Percentiles rank a stretch among this genome's conserved stretches.
Conservation (phyloP, 2,797 vertebrate species). For the Capromys pilorides region DNA sequence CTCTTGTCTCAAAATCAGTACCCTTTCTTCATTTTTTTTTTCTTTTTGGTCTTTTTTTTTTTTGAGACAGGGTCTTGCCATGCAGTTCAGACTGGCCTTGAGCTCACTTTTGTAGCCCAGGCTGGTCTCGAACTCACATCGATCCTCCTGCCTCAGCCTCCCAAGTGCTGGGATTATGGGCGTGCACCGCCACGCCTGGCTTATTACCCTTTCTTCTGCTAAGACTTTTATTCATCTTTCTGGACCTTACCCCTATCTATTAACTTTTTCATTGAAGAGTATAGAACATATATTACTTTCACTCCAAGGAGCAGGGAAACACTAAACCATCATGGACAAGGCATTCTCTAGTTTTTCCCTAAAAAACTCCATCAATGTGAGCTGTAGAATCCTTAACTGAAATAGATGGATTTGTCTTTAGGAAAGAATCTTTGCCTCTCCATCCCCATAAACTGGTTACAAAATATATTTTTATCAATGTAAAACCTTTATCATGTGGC, state of each 20-base stretch:
- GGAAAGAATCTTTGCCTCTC: constrained; percentile 23
- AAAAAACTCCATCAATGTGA: background rate
- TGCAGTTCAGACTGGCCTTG: too few species aligned
- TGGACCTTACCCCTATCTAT: background rate
- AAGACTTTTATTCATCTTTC: background rate
- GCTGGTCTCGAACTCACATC: too few species aligned
- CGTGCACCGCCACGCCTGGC: too few species aligned
- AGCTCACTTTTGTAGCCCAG: too few species aligned
- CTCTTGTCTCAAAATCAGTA: background rate
- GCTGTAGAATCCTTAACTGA: background rate
- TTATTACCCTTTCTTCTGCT: background rate
- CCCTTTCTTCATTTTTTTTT: background rate
- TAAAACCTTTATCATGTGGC: constrained; percentile 15
- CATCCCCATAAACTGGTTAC: background rate
- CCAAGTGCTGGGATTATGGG: too few species aligned
- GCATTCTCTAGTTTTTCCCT: background rate
- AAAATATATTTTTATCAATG: constrained; percentile 51
- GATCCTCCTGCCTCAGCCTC: too few species aligned
- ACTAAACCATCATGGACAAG: background rate
- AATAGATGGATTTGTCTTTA: constrained; percentile 14
- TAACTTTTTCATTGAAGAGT: background rate
- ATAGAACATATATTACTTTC: background rate
- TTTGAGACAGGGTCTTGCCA: too few species aligned
- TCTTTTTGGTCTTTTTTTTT: too few species aligned
- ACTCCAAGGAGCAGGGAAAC: background rate